Evolutionary conservation across 2,113 vertebrate genomes (phyloP), one percentile per base, ranked within the genome.

Genomic region (Megaleporinus macrocephalus): DNA sequence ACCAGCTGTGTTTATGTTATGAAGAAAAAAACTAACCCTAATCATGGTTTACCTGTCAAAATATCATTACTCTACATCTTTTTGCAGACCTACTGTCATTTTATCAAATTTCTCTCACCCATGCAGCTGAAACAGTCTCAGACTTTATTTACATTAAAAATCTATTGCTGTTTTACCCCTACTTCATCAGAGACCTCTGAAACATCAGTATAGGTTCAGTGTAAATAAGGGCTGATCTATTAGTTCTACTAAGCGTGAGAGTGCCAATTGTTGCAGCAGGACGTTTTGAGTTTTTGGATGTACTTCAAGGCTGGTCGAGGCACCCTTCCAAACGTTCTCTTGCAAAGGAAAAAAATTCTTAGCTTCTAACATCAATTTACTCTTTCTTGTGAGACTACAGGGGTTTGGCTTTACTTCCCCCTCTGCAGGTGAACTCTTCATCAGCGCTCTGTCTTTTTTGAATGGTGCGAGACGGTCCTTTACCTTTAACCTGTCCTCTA

Each of bases 401-500:
- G 55, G 55, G 65, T 36, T 36, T 68, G 65, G 11, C 29, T 65
- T 65, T 30, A 65, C 12, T 5, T 9, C 63, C 5, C 11, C 66
- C 66, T 41, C 30, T 69, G 36, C 66, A 41, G 66, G 33, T 13
- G 20, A n/a, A 22, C 33, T 41, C 66, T 69, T 69, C 18, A 41
- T n/a, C 66, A 69, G 66, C 33, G 2, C 29, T 68, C 16, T 68
- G 16, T 20, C 44, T 16, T 13, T 69, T 41, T 13, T 69, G 33
- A 69, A 69, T 41, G 20, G 30, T 41, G 36, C n/a, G 20, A 41
- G 18, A 69, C 20, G 5, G 30, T 69, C 29, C 63, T 66, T 66
- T 66, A 69, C 18, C 66, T 41, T 69, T 69, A 69, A 69, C 66
- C 30, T 69, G 20, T 65, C n/a, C 30, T 81, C 57, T 75, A 68